A percentile compares a stretch with the other conserved stretches of the same genome.
phyloP scores from a whole-genome alignment of 2,113 vertebrate genomes.

The Cyprinus carpio region DNA sequence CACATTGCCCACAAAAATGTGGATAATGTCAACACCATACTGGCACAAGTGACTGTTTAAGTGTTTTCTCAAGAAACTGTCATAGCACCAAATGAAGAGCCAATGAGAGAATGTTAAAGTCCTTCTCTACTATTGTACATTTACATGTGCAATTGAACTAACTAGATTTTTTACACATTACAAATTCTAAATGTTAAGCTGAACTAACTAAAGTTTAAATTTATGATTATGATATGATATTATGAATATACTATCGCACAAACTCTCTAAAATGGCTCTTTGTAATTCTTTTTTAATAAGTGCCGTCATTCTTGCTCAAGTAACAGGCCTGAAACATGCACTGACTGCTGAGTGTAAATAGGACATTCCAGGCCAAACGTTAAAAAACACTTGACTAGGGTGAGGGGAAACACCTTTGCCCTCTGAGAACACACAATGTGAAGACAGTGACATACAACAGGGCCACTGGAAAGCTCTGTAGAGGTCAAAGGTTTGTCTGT shows the following conservation, averaged over 20 bases:
- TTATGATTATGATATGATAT: neutral
- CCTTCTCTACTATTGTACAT: neutral
- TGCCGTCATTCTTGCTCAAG: neutral
- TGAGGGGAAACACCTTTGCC: slow-evolving; percentile 36
- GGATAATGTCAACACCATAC: slow-evolving; percentile 46
- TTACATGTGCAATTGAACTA: neutral
- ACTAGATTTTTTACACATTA: neutral
- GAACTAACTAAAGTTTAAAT: neutral
- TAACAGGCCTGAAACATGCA: neutral
- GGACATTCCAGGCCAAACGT: slow-evolving; percentile 17
- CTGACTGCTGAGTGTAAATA: slow-evolving; percentile 16
- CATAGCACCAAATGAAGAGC: slow-evolving; percentile 10
- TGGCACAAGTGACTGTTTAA: slow-evolving; percentile 12
- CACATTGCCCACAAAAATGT: slow-evolving; percentile 48
- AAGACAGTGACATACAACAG: slow-evolving; percentile 51
- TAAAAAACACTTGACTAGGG: neutral
- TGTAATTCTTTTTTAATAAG: neutral
- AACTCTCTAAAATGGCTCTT: neutral
- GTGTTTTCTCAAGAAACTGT: slow-evolving; percentile 17
- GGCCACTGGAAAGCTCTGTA: slow-evolving; percentile 14
- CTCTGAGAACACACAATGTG: slow-evolving; percentile 36
- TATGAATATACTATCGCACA: neutral
- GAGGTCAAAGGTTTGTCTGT: slow-evolving; percentile 47
- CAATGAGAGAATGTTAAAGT: slow-evolving; percentile 10
- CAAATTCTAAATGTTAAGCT: neutral